Evolutionary conservation across 2,113 vertebrate species (phyloP).

Genomic region (Mixornis gularis): DNA sequence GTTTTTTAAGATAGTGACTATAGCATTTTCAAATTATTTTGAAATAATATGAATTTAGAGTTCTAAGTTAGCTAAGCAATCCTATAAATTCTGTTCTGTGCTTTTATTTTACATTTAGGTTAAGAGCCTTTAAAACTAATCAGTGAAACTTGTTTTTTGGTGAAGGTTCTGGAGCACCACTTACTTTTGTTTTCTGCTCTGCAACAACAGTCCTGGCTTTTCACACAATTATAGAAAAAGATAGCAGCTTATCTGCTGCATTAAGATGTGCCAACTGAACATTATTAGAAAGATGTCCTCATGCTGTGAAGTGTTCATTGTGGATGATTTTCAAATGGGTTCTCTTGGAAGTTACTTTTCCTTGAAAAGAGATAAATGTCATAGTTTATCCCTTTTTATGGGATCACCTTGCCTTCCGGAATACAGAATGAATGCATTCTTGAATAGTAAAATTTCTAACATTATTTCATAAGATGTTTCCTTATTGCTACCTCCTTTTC

Average conservation of each 20-base stretch:
- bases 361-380: background rate
- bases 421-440: background rate
- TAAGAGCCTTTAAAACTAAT: background rate
- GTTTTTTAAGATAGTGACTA: background rate
- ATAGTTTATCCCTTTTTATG: background rate
- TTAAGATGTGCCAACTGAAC: background rate
- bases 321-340: background rate
- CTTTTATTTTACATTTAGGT: background rate
- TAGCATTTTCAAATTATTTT: background rate
- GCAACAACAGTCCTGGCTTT: background rate
- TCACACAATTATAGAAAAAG: background rate
- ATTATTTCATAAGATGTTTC: background rate
- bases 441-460: background rate
- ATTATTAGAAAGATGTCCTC: background rate
- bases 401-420: background rate
- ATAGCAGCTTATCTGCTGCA: background rate
- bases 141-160: background rate
- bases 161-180: background rate
- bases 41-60: background rate
- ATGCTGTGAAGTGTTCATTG: background rate
- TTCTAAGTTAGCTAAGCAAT: background rate
- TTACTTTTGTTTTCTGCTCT: background rate
- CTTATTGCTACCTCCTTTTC: background rate
- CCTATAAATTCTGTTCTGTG: background rate
- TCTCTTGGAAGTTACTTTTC: background rate